Evolutionary conservation across 2,113 vertebrate genomes (phyloP).

Genomic region (Amazona guildingii): DNA sequence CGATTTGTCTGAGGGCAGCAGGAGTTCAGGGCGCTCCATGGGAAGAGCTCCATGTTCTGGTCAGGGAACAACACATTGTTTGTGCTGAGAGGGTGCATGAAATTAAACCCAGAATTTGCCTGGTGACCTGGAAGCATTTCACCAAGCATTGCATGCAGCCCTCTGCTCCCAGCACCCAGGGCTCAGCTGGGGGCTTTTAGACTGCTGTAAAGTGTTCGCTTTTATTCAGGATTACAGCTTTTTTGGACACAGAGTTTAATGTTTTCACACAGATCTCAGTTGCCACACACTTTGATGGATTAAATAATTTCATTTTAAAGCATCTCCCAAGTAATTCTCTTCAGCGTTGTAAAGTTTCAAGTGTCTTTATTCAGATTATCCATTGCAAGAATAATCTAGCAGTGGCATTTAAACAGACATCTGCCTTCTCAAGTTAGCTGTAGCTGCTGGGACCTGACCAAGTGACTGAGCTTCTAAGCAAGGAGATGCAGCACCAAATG

Average conservation of each 20-base stretch:
- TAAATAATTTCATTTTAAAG: background rate
- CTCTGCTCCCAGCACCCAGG: background rate
- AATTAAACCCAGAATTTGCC: background rate
- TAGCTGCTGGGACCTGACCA: fast-evolving
- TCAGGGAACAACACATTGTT: conserved; percentile 21
- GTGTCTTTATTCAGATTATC: background rate
- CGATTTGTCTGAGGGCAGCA: background rate
- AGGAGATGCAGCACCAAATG: background rate
- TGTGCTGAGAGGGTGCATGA: background rate
- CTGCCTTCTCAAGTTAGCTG: background rate
- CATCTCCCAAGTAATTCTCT: background rate
- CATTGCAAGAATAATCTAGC: background rate
- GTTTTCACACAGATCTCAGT: background rate
- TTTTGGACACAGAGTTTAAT: background rate
- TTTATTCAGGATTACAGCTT: background rate
- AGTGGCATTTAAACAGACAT: background rate
- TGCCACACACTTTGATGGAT: background rate
- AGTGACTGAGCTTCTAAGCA: background rate
- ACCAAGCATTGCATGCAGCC: background rate
- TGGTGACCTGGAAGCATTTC: background rate
- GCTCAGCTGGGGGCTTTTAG: background rate
- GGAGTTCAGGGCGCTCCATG: background rate
- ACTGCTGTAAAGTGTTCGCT: background rate
- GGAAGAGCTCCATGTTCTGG: conserved; percentile 23
- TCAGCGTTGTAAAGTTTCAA: background rate